Percentiles rank a stretch among this genome's conserved stretches.
These are phyloP conservation scores for Thalassaphorura encarpata DNA, from an alignment of 1,140 invertebrate genomes.

Conservation along the genomic window DNA sequence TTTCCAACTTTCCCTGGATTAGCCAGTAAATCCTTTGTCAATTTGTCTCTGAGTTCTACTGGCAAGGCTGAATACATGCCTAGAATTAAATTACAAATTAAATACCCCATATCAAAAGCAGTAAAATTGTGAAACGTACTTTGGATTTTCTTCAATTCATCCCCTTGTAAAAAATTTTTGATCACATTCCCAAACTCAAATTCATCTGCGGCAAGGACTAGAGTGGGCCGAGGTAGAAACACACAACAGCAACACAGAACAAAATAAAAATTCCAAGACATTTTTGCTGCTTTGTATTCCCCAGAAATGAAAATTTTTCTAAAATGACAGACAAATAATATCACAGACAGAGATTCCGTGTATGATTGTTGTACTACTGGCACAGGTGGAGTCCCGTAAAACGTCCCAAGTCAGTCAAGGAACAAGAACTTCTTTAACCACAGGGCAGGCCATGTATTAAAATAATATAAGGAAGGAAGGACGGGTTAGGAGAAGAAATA, in stretches of 20 bases:
- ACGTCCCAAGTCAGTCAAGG: no score
- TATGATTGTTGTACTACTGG: no score
- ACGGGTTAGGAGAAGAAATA: no score
- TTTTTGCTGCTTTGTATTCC: background rate
- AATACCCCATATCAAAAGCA: background rate
- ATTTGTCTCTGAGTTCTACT: constrained; percentile 27
- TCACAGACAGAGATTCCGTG: no score
- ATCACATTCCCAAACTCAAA: constrained; percentile 28
- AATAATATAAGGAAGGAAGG: no score
- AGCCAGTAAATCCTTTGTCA: constrained; percentile 25
- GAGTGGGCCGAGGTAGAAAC: no score
- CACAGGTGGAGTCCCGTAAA: no score
- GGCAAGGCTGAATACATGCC: constrained; percentile 26
- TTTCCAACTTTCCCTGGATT: constrained; percentile 30
- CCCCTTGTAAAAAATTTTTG: constrained; percentile 30
- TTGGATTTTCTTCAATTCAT: constrained; percentile 29
- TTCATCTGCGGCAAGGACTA: constrained; percentile 9
- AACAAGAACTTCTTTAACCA: no score
- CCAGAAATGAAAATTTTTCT: no score
- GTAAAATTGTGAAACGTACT: constrained; percentile 15
- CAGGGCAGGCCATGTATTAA: no score
- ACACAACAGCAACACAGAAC: no score
- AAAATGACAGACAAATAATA: no score
- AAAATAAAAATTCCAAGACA: background rate
- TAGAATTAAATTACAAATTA: background rate